phyloP scores from a whole-genome alignment of 1,140 invertebrate genomes.

The Tenebrio molitor region DNA sequence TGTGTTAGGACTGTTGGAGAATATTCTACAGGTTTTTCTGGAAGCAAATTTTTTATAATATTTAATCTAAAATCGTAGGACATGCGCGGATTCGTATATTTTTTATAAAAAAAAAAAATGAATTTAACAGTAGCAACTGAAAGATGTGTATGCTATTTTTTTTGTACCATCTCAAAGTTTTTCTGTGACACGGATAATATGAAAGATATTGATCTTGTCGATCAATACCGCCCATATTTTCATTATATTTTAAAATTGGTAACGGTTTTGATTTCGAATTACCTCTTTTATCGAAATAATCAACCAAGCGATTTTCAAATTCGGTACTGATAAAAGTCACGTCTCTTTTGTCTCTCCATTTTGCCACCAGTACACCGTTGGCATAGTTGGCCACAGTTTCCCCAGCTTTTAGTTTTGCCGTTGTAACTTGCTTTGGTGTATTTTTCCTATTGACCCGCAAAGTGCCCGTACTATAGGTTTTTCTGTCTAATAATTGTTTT shows the following conservation, averaged over 20 bases:
- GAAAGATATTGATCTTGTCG: constrained; percentile 51
- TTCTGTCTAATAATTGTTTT: constrained; percentile 36
- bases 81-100: no score
- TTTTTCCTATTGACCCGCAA: constrained; percentile 37
- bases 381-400: constrained; percentile 29
- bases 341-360: constrained; percentile 63
- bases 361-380: constrained; percentile 51
- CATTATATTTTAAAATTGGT: constrained; percentile 52
- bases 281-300: no score
- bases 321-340: constrained; percentile 57
- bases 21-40: no score
- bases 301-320: constrained; percentile 55
- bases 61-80: no score
- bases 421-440: constrained; percentile 10
- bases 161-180: constrained; percentile 55
- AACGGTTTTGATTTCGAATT: constrained; percentile 53
- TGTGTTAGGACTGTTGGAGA: no score
- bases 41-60: no score
- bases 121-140: no score
- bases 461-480: constrained; percentile 40
- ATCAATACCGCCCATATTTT: constrained; percentile 54
- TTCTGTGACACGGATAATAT: constrained; percentile 52
- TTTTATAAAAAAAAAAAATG: no score
- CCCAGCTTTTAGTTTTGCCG: constrained; percentile 33
- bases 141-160: constrained; percentile 48